These are phyloP conservation scores for Xanthia icteritia DNA, from an alignment of 2,888 invertebrate species.

Conservation along the genomic window DNA sequence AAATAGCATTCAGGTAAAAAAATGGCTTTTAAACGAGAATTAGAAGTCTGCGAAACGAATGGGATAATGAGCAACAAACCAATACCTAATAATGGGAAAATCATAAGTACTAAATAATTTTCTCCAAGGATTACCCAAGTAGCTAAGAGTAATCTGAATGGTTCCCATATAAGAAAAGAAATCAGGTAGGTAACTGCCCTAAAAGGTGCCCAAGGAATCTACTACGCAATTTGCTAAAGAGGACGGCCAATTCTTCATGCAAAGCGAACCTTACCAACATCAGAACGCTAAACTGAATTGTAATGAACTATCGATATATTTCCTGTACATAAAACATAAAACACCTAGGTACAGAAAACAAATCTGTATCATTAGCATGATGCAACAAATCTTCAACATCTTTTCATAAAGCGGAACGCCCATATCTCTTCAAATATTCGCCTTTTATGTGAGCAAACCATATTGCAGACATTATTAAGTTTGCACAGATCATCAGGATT, in stretches of 20 bases:
- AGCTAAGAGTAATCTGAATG: background rate
- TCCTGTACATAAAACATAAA: background rate
- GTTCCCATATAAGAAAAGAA: background rate
- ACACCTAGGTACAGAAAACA: too few species aligned
- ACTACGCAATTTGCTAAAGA: background rate
- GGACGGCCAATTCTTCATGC: conserved; percentile 30
- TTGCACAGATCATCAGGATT: background rate
- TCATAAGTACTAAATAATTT: background rate
- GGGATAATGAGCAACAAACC: background rate
- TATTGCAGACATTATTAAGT: background rate
- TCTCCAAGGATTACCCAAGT: background rate
- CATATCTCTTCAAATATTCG: background rate
- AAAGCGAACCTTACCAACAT: conserved; percentile 2
- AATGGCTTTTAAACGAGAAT: background rate
- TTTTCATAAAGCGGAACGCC: background rate
- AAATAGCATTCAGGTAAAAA: background rate
- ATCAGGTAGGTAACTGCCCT: background rate
- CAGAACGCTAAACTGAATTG: background rate
- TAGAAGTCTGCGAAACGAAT: background rate
- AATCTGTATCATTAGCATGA: background rate
- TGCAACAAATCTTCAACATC: background rate
- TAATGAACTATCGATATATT: conserved; percentile 3
- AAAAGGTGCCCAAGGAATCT: conserved; percentile 3
- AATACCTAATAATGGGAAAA: background rate
- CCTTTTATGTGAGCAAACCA: background rate